Percentiles rank a stretch among this genome's conserved stretches.
Conservation (phyloP, 2,797 vertebrate species). For the Parotocinclus haroldoi region DNA sequence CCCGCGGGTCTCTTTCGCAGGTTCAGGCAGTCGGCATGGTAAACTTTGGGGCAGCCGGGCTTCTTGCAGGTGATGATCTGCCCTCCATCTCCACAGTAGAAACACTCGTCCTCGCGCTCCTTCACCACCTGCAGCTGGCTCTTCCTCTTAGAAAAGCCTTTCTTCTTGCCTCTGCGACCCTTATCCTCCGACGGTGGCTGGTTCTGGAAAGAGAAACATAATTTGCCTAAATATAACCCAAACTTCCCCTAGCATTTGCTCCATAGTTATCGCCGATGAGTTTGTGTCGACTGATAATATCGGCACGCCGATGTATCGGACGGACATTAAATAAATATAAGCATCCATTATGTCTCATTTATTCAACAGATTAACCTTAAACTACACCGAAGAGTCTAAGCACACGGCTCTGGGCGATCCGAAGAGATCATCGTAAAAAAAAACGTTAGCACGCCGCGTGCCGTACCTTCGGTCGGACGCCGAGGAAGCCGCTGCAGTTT, state of each 20-base stretch:
- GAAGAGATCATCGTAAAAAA: too few relatives aligned
- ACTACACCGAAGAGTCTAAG: too few relatives aligned
- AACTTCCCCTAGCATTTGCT: too few relatives aligned
- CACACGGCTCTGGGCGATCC: too few relatives aligned
- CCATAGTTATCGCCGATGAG: too few relatives aligned
- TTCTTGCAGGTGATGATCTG: conserved; percentile 97
- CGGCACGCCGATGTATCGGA: too few relatives aligned
- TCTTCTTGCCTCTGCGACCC: conserved; percentile 84
- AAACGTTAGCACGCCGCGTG: too few relatives aligned
- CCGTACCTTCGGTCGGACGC: conserved; percentile 93
- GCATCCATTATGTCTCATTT: too few relatives aligned
- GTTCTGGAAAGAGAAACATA: conserved; percentile 80
- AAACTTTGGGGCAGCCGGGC: conserved; percentile 94
- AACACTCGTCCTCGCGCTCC: conserved; percentile 95
- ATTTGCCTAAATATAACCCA: too few relatives aligned
- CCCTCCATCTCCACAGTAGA: conserved; percentile 94
- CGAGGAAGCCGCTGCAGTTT: conserved; percentile 96
- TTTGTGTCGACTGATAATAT: too few relatives aligned
- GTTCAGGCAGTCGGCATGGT: conserved; percentile 96
- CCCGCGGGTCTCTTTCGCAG: conserved; percentile 95
- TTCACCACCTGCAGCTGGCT: conserved; percentile 85
- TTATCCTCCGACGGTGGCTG: conserved; percentile 86
- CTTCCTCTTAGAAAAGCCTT: conserved; percentile 80
- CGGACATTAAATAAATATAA: too few relatives aligned
- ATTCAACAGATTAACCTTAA: too few relatives aligned